Base-by-base conservation (phyloP, 2,888 invertebrate genomes). In the Caenorhabditis sinica region DNA sequence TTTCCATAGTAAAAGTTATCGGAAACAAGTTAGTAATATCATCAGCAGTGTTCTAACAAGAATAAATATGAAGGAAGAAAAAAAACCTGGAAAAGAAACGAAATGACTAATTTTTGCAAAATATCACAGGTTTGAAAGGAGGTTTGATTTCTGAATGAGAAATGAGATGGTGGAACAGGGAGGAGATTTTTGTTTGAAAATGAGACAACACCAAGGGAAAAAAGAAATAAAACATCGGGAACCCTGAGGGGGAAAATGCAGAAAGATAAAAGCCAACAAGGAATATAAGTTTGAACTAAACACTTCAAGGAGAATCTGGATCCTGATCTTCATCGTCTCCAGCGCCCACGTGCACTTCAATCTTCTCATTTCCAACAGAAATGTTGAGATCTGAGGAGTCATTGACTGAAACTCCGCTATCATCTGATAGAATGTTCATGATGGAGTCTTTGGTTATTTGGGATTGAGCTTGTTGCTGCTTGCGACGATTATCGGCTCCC, bases 341-440 rank as follows among this genome's bases (percentile, higher is more conserved):
- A 20, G 69, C 49, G 25, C 83, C 83, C n/a, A 83, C 83, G 36
- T 83, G 80, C 11, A 83, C 83, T 63, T 83, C 83, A 43, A 83
- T 71, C 63, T 77, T 83, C 33, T 83, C 83, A 30, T 68, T 80
- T 25, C 77, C 73, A 9, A 68, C 75, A 1, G 79, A 79, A 43
- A 83, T 71, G 25, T 69, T 80, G 20, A 80, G 25, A 30, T 83
- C 83, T 8, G 69, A 43, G 11, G 66, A 33, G 28, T 83, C 83
- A 36, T 63, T 63, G 36, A 83, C 33, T 11, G 83, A 83, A 6
- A 83, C 79, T 36, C 80, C 83, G 17, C 79, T 75, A 40, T 83
- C 80, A 65, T 83, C 83, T 0, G 83, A 83, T 17, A 83, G 36
- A 53, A 83, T 83, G 15, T 58, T 74, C 56, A 83, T 23, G 9